Base-by-base conservation (phyloP, 2,797 vertebrate genomes). In the Adrianichthys oophorus region DNA sequence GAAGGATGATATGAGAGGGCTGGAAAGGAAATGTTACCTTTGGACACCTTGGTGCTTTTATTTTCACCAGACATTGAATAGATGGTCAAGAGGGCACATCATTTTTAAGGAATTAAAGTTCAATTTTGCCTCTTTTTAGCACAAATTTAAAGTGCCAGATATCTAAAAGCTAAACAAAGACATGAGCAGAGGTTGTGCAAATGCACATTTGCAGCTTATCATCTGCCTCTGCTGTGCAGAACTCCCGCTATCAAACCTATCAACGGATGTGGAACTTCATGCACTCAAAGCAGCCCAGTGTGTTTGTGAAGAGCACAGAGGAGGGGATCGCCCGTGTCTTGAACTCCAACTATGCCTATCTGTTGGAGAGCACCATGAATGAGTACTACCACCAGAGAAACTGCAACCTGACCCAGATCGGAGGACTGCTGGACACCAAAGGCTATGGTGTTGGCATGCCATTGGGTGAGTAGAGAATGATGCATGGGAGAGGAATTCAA, bases 191-290 rank as follows among this genome's bases (percentile, higher is more conserved):
- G 19, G 18, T 26, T 13, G 41, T 13, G 41, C 52, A 54, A 32
- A 21, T 52, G 13, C 44, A 57, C 53, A 41, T 57, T 10, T 64
- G 37, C 1, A 10, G 17, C 23, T 50, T 49, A 52, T 47, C 15
- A 0, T 62, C 44, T 41, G 10, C 21, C 4, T 10, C 4, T 1
- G 8, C 53, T 53, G 43, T 62, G 51, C 90, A 99, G 97, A 99
- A 99, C 85, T 99, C 98, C 8, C 95, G 96, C 53, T 99, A 99
- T 84, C 98, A 99, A 93, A 99, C 97, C 0, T 99, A 99, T 89
- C 98, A 99, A 79, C 91, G 97, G 32, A 99, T 99, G 98, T 99
- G 98, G 98, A 99, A 99, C 85, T 99, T 96, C 91, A 99, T 99
- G 98, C 94, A 98, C 82, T 99, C 98, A 8, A 99, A 99, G 89